phyloP scores from a whole-genome alignment of 2,888 invertebrate species.

The Heliothis peltigera region DNA sequence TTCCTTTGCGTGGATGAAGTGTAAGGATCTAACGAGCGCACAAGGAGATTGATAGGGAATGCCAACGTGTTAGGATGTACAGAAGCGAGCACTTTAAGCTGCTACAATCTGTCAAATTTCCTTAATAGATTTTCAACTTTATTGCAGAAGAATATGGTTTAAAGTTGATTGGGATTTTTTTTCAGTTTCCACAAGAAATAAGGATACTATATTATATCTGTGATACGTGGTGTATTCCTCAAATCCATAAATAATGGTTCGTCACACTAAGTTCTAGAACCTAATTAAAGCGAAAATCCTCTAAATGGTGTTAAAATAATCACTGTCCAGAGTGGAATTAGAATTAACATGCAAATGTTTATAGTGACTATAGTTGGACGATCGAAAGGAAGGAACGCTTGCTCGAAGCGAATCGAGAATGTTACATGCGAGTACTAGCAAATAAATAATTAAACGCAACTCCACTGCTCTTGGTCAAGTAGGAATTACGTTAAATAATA shows the following conservation, averaged over 20 bases:
- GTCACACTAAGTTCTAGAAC: neutral
- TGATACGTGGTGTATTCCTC: neutral
- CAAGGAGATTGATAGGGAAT: slow-evolving; percentile 1
- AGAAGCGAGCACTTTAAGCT: no score
- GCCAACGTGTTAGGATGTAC: neutral
- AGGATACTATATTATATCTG: neutral
- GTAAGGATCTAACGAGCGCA: neutral
- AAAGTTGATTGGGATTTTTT: no score
- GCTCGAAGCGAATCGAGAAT: slow-evolving; percentile 32
- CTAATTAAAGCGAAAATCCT: neutral
- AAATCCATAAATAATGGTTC: neutral
- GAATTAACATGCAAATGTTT: slow-evolving; percentile 25
- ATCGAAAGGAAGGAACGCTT: slow-evolving; percentile 51
- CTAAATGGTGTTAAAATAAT: slow-evolving; percentile 13
- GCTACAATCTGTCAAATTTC: no score
- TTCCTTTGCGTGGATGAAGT: neutral
- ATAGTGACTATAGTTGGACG: slow-evolving; percentile 44
- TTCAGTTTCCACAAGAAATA: no score
- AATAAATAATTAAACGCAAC: slow-evolving; percentile 13
- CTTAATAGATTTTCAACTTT: no score
- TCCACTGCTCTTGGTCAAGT: neutral
- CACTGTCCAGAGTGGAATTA: slow-evolving; percentile 22
- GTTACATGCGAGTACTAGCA: slow-evolving; percentile 8
- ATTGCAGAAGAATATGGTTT: no score
- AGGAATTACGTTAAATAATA: neutral